Conservation (phyloP, 2,113 vertebrate species). For the Nematolebias whitei region DNA sequence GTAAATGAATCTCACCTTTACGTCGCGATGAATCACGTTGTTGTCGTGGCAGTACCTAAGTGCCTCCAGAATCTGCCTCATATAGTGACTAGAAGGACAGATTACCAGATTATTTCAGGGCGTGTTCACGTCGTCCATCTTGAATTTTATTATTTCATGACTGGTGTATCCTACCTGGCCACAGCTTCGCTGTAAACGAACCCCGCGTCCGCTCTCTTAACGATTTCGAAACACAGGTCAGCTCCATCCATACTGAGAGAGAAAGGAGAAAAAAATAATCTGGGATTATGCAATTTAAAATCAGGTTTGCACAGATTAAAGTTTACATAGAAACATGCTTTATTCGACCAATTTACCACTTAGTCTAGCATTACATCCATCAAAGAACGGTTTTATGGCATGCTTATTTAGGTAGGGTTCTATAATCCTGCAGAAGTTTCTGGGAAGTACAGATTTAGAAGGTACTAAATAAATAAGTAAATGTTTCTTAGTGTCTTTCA, state of each 20-base stretch:
- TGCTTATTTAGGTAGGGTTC: no score
- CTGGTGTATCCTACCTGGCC: slow-evolving; percentile 83
- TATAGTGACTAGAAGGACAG: slow-evolving; percentile 86
- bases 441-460: not conserved
- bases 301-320: not conserved
- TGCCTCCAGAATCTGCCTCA: slow-evolving; percentile 96
- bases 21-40: slow-evolving; percentile 96
- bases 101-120: slow-evolving; percentile 3
- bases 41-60: slow-evolving; percentile 97
- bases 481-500: no score
- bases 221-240: slow-evolving; percentile 94
- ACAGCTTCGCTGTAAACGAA: slow-evolving; percentile 97
- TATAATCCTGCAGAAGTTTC: not conserved
- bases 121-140: not conserved
- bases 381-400: no score
- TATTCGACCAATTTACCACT: no score
- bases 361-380: no score
- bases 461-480: no score
- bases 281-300: not conserved
- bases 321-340: not conserved
- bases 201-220: slow-evolving; percentile 93
- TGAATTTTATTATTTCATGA: not conserved
- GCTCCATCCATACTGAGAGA: slow-evolving; percentile 91
- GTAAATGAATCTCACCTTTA: slow-evolving; percentile 86
- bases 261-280: not conserved